Base-by-base conservation (phyloP, 1,140 invertebrate species). In the Samia ricini region DNA sequence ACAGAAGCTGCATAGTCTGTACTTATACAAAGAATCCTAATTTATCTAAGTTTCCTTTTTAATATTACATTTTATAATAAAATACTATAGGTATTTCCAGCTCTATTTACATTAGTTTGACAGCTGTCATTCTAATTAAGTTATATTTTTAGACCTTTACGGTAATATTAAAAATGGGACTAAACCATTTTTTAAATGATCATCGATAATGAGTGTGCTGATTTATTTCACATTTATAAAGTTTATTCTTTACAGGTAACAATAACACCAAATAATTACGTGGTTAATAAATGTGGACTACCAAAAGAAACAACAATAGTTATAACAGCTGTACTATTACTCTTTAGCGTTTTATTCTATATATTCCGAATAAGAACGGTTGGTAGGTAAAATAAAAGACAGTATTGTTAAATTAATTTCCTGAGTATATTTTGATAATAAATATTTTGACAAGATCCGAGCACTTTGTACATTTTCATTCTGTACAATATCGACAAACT, bases 371-470 rank as follows among this genome's bases (percentile, higher is more conserved):
- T 59, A 24, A 77, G 64, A 62, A 64, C 59, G 52, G 61, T 85
- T 10, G 78, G 82, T 0, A 76, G 74, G 66, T 59, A 48, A 7
- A 60, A 23, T 66, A 61, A 55, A 49, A 69, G 71, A 66, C 67
- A 56, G 29, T 22, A 60, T 49, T 74, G 49, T 75, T 72, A 48
- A 75, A 70, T 69, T 72, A 73, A 76, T 76, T 67, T 77, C 72
- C 72, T 70, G 63, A 74, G 77, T 87, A 82, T 85, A 81, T 80
- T 50, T 87, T 80, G 69, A 87, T 69, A 89, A 89, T 89, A 89
- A 88, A 88, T 89, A 89, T 77, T 83, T 78, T 87, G 85, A 88
- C 84, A 88, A 88, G 84, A 88, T 85, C n/a, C 76, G 71, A 85
- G 84, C 85, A 83, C 78, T 87, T 84, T 80, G 71, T 85, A 85